Conservation (phyloP, 2,113 vertebrate species). For the Alethe castanea region DNA sequence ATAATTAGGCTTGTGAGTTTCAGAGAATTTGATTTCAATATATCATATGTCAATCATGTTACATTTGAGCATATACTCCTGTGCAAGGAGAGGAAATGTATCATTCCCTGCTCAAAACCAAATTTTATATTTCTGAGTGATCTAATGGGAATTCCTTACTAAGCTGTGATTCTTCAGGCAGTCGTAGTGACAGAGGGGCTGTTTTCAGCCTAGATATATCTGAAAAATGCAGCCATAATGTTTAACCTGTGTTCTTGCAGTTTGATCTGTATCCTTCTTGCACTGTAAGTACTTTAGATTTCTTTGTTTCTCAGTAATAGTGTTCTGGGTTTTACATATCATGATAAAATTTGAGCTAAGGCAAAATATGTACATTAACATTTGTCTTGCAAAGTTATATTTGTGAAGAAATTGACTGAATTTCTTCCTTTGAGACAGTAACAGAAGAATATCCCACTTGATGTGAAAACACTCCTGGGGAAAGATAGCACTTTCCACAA, state of each 20-base stretch:
- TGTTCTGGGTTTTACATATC: neutral
- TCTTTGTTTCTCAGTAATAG: neutral
- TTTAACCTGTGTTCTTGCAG: neutral
- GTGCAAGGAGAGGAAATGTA: neutral
- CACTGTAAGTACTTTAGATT: neutral
- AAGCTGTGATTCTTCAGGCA: neutral
- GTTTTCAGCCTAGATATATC: neutral
- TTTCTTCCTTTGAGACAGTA: neutral
- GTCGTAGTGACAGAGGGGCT: neutral
- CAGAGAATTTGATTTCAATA: neutral
- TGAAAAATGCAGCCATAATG: neutral
- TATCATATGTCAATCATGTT: neutral
- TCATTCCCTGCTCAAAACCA: fast-evolving
- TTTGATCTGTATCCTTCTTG: neutral
- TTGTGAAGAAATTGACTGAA: neutral
- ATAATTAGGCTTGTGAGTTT: neutral
- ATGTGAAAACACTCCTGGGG: neutral
- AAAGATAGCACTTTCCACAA: neutral
- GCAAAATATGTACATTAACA: neutral
- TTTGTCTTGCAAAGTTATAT: neutral
- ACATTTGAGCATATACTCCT: neutral
- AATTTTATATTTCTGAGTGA: neutral
- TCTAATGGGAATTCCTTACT: neutral
- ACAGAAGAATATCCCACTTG: neutral
- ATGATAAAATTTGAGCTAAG: neutral